Base-by-base conservation (phyloP, 2,113 vertebrate species). In the Cyanoramphus novaezelandiae region DNA sequence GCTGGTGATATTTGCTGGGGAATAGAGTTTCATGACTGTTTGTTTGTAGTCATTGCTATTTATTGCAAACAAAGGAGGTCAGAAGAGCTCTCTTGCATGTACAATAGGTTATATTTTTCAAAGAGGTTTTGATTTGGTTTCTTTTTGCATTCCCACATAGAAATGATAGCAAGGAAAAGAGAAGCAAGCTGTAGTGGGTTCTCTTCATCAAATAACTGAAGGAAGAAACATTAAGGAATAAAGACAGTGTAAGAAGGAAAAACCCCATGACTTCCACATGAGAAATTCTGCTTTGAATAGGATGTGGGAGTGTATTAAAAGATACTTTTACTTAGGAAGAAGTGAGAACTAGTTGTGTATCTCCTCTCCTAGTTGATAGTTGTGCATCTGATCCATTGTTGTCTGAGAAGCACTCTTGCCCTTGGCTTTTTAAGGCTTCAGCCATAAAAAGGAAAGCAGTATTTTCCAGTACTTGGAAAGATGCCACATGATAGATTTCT, bases 21-120 rank as follows among this genome's bases (percentile, higher is more conserved):
- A 94, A 86, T 57, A 24, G 91, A 60, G 72, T 53, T 93, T 88
- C 24, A 3, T 9, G 88, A 15, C 55, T 83, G 53, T 92, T 94
- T 95, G 79, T 90, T 92, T 88, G 68, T 70, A 71, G 65, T 75
- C 55, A 13, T 71, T 92, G 76, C 76, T 93, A 70, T 82, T 95
- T 81, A 85, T 78, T 75, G 69, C 83, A 62, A 77, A 86, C 71
- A 68, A 62, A 69, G 49, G 86, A 65, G 82, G 78, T 80, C 78
- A 69, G 11, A 71, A 86, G 86, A 75, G 59, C 65, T 67, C 33
- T 60, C 75, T 52, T 71, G 59, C 28, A 16, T 69, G 44, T 39
- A 71, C 60, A 47, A 43, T 41, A 23, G 3, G 2, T 46, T 47
- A 82, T 39, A 62, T 91, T 69, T 76, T 52, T 20, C 47, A 49